Evolutionary conservation across 2,888 invertebrate genomes (phyloP).

Genomic region (Galerucella calmariensis): DNA sequence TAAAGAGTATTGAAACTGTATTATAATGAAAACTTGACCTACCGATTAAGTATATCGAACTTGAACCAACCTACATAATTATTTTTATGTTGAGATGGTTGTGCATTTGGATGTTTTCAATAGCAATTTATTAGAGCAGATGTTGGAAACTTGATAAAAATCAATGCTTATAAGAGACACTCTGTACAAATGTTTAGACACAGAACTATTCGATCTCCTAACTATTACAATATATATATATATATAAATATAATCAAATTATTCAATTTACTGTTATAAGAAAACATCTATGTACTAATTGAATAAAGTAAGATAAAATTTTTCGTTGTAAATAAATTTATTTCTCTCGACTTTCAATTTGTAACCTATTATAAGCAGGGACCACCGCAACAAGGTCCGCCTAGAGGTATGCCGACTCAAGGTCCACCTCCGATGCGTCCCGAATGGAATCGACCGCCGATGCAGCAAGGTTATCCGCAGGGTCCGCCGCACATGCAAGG

Average conservation of each 20-base stretch:
- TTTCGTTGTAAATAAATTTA: background rate
- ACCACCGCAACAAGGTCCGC: constrained; percentile 71
- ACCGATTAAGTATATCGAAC: background rate
- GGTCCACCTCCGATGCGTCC: constrained; percentile 75
- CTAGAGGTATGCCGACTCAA: constrained; percentile 70
- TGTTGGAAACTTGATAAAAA: too few species aligned
- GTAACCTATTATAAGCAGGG: constrained; percentile 65
- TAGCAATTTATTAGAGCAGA: background rate
- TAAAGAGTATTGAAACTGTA: background rate
- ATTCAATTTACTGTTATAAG: background rate
- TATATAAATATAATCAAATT: too few species aligned
- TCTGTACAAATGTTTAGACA: too few species aligned
- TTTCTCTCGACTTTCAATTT: constrained; percentile 21
- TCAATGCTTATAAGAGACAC: too few species aligned
- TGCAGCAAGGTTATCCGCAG: constrained; percentile 77
- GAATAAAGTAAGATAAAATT: background rate
- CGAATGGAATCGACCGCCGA: constrained; percentile 81
- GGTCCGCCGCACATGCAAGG: constrained; percentile 79
- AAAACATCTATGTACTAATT: background rate
- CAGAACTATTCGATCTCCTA: too few species aligned
- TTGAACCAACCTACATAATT: background rate
- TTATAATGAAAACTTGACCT: background rate
- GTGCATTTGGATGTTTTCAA: constrained; percentile 1
- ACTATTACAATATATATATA: too few species aligned
- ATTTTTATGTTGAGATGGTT: background rate